These are phyloP conservation scores for Drosophila anomalata DNA, from an alignment of 2,888 invertebrate genomes.

Conservation along the genomic window DNA sequence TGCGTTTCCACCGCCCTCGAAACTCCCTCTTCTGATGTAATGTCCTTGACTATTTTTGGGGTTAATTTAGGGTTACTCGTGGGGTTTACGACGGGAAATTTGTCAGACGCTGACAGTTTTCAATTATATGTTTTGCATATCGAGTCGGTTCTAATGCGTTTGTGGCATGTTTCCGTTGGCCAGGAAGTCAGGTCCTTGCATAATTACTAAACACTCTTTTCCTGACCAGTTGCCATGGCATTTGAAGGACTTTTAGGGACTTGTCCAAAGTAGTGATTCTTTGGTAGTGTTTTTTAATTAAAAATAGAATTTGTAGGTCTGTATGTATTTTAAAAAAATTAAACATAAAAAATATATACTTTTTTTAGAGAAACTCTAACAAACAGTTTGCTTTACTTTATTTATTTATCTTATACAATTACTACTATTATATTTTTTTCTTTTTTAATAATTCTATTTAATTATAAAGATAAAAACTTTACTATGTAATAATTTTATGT, in stretches of 20 bases:
- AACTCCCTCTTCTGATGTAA: conserved; percentile 7
- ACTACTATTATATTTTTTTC: too few species aligned
- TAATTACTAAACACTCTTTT: conserved; percentile 17
- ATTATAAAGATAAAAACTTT: too few species aligned
- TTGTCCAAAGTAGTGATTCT: neutral
- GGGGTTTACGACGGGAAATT: conserved; percentile 51
- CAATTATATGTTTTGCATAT: conserved; percentile 55
- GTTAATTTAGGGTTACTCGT: conserved; percentile 54
- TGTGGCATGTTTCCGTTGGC: conserved; percentile 45
- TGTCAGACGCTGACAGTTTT: conserved; percentile 65
- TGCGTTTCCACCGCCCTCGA: conserved; percentile 7
- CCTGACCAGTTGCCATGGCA: conserved; percentile 14
- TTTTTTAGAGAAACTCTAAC: too few species aligned
- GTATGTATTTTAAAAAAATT: too few species aligned
- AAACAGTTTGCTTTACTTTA: too few species aligned
- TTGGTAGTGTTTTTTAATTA: too few species aligned
- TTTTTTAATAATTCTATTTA: too few species aligned
- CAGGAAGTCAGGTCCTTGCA: conserved; percentile 31
- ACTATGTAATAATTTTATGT: too few species aligned
- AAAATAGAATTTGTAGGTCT: too few species aligned
- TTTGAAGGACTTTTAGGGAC: neutral
- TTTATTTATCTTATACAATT: too few species aligned
- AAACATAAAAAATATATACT: too few species aligned
- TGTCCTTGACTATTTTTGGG: conserved; percentile 21
- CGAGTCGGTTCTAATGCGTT: conserved; percentile 35